Percentiles rank a stretch among this genome's conserved stretches.
phyloP scores from a whole-genome alignment of 1,140 invertebrate species.

The Neodiprion fabricii region DNA sequence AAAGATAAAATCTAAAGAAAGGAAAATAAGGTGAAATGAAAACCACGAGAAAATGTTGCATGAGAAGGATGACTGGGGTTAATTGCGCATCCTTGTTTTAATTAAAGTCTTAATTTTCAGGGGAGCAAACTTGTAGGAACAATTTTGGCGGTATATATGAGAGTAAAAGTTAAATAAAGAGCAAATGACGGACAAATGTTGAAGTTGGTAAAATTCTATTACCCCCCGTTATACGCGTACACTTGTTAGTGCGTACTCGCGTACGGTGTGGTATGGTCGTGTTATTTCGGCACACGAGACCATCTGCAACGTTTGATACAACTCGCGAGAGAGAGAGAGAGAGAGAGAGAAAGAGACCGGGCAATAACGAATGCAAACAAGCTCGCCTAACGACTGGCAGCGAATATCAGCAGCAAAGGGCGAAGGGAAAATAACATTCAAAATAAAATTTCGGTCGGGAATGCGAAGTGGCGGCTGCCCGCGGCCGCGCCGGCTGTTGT shows the following conservation, averaged over 20 bases:
- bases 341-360: not conserved
- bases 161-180: not conserved
- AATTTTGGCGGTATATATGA: not conserved
- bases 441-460: conserved; percentile 2
- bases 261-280: not conserved
- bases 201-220: not conserved
- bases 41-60: no score
- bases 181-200: not conserved
- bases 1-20: no score
- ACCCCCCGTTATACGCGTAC: not conserved
- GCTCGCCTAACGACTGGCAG: not conserved
- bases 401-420: not conserved
- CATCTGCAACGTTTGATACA: no score
- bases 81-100: not conserved
- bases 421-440: not conserved
- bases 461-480: not conserved
- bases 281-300: not conserved
- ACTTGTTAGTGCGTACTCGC: not conserved
- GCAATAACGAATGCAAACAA: conserved; percentile 1
- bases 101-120: conserved; percentile 1
- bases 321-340: not conserved
- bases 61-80: not conserved
- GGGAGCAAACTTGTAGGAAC: not conserved
- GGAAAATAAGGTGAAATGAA: no score
- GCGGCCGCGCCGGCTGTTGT: not conserved